Evolutionary conservation across 1,140 invertebrate species (phyloP).

Genomic region (Brachionus koreanus): DNA sequence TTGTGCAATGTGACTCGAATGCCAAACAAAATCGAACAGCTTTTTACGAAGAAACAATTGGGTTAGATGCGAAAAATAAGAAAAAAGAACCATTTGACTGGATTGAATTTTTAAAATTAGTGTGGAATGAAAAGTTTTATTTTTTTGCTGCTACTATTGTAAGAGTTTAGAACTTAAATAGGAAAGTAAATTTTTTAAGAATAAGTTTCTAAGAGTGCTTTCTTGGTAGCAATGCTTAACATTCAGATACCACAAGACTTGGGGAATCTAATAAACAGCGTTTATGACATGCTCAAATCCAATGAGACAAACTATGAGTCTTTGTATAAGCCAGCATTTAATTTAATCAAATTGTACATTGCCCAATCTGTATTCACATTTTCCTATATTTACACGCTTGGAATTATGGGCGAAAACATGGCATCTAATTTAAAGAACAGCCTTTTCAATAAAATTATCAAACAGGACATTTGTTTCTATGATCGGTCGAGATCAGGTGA

Average conservation of each 20-base stretch:
- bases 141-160: constrained; percentile 24
- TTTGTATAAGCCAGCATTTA: constrained; percentile 66
- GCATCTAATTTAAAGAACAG: constrained; percentile 73
- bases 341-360: constrained; percentile 67
- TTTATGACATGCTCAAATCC: constrained; percentile 60
- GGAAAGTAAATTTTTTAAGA: background rate
- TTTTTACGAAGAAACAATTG: constrained; percentile 37
- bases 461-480: constrained; percentile 85
- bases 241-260: constrained; percentile 74
- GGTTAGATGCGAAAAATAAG: background rate
- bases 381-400: constrained; percentile 77
- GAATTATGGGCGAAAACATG: constrained; percentile 78
- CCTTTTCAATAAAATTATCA: constrained; percentile 76
- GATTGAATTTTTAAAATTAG: constrained; percentile 9
- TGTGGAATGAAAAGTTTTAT: constrained; percentile 43
- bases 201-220: constrained; percentile 66
- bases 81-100: constrained; percentile 22
- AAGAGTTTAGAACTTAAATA: background rate
- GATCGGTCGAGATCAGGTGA: constrained; percentile 84
- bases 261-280: constrained; percentile 72
- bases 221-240: constrained; percentile 73
- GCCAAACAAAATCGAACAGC: constrained; percentile 36
- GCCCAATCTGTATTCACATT: constrained; percentile 78
- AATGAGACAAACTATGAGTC: constrained; percentile 60
- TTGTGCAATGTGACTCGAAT: background rate